Percentiles rank a stretch among this genome's conserved stretches.
These are phyloP conservation scores for Platysternon megacephalum DNA, from an alignment of 2,113 vertebrate genomes.

Conservation along the genomic window DNA sequence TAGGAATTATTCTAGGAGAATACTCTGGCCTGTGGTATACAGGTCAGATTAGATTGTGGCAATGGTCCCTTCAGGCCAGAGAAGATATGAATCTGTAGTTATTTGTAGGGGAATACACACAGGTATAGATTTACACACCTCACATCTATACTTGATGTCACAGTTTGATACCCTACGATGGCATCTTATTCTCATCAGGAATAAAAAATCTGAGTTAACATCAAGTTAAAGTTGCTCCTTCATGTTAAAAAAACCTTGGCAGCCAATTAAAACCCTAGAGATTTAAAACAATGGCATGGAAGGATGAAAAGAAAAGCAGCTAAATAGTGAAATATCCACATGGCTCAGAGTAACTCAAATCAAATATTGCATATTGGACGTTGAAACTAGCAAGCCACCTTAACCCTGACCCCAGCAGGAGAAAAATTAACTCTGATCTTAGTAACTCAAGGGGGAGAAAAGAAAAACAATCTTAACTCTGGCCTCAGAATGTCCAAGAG, in stretches of 20 bases:
- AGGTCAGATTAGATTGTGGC: too few relatives aligned
- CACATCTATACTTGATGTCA: background rate
- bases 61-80: background rate
- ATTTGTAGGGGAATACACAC: background rate
- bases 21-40: background rate
- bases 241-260: background rate
- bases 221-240: background rate
- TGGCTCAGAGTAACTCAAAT: background rate
- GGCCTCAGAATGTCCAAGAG: background rate
- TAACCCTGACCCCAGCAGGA: background rate
- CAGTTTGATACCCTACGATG: background rate
- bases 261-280: background rate
- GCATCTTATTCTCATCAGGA: background rate
- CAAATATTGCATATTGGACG: background rate
- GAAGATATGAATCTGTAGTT: background rate
- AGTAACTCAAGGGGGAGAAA: background rate
- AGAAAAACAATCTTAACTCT: background rate
- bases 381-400: background rate
- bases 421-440: background rate
- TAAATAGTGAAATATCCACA: background rate
- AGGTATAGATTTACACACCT: background rate
- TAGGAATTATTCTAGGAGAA: background rate
- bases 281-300: background rate
- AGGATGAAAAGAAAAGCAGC: background rate
- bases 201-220: background rate